Conservation (phyloP, 2,888 invertebrate genomes). For the Melipona bicolor region DNA sequence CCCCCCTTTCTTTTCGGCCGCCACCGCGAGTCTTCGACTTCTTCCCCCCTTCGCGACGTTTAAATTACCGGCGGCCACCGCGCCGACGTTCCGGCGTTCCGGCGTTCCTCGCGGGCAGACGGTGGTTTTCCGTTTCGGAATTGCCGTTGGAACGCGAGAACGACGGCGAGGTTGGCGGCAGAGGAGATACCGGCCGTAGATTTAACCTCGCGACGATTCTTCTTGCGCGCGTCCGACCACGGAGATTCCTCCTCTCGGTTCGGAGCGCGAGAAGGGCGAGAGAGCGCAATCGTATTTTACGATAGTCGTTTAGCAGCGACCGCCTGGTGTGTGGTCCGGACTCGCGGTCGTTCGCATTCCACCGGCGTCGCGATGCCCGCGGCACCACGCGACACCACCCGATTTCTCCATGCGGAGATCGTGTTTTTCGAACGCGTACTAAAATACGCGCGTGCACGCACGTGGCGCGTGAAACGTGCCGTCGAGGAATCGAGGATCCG, state of each 20-base stretch:
- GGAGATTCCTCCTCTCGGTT: slow-evolving; percentile 51
- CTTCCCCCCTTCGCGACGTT: not conserved
- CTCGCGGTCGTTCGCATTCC: slow-evolving; percentile 80
- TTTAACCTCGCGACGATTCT: slow-evolving; percentile 53
- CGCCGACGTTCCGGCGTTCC: not conserved
- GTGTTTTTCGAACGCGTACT: too few species aligned
- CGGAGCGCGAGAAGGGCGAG: slow-evolving; percentile 61
- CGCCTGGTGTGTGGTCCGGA: slow-evolving; percentile 78
- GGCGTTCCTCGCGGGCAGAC: not conserved
- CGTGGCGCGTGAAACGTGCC: too few species aligned
- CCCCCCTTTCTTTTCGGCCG: not conserved
- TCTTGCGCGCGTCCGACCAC: slow-evolving; percentile 54
- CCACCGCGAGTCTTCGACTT: not conserved
- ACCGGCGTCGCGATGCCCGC: slow-evolving; percentile 77
- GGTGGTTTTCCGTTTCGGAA: not conserved
- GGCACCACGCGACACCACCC: slow-evolving; percentile 14
- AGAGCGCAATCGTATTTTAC: slow-evolving; percentile 83
- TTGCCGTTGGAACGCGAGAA: not conserved
- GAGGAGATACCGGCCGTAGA: slow-evolving; percentile 8
- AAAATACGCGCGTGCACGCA: too few species aligned
- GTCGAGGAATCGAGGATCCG: too few species aligned
- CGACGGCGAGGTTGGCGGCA: not conserved
- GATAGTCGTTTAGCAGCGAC: slow-evolving; percentile 80
- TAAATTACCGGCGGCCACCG: not conserved
- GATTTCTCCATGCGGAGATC: not conserved